phyloP scores from a whole-genome alignment of 2,888 invertebrate species.

The Lasius fuliginosus region DNA sequence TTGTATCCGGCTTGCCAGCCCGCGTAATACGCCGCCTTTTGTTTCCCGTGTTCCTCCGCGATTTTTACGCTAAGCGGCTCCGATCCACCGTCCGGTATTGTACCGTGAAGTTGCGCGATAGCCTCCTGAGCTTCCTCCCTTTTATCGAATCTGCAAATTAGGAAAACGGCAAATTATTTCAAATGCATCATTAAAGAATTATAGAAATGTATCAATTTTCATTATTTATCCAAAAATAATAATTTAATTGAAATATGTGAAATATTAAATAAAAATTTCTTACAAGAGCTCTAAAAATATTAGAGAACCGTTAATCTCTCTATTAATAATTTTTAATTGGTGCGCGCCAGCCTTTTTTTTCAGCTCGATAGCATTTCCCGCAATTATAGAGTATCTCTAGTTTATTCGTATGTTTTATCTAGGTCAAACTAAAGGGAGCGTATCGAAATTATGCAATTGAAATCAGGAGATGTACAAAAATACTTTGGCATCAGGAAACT shows the following conservation, averaged over 20 bases:
- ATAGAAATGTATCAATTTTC: not conserved
- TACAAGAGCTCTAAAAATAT: not conserved
- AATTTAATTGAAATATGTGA: not conserved
- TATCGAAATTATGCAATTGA: conserved; percentile 79
- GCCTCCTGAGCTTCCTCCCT: conserved; percentile 96
- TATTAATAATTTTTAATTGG: not conserved
- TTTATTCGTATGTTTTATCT: conserved; percentile 35
- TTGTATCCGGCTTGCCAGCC: conserved; percentile 91
- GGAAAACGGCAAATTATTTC: conserved; percentile 62
- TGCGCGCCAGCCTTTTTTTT: not conserved
- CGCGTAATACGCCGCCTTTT: conserved; percentile 92
- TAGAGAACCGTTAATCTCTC: not conserved
- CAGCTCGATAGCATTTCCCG: conserved; percentile 18
- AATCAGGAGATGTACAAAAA: conserved; percentile 77
- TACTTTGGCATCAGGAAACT: conserved; percentile 78
- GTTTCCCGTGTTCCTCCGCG: conserved; percentile 95
- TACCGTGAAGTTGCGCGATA: conserved; percentile 94
- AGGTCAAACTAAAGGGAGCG: conserved; percentile 63
- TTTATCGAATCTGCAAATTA: conserved; percentile 91
- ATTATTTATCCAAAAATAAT: not conserved
- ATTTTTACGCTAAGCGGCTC: conserved; percentile 95
- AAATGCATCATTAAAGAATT: not conserved
- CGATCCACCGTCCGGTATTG: conserved; percentile 93
- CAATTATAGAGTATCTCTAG: conserved; percentile 40
- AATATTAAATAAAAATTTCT: not conserved